Base-by-base conservation (phyloP, 2,113 vertebrate species). In the Excalfactoria chinensis region DNA sequence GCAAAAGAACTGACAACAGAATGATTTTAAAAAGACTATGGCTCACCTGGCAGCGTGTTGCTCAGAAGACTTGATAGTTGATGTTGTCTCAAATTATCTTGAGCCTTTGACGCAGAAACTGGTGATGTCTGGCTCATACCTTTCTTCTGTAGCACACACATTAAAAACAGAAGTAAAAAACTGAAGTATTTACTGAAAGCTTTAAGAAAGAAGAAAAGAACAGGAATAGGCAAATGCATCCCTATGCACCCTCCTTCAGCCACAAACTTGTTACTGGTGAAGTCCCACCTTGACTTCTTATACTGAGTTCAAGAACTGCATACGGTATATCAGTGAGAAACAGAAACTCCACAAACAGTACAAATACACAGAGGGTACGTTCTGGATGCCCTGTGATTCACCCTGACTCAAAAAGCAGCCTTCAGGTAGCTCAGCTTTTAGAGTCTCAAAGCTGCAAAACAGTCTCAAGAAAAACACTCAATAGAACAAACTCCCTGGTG, bases 41-140 rank as follows among this genome's bases (percentile, higher is more conserved):
- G 63, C 96, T 96, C 89, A 97, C 97, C 97, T 97, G 96, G 96
- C 94, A 98, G 96, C 41, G 91, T 70, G 73, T 97, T 98, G 97
- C 98, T 98, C 72, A 98, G 97, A 69, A 98, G 97, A 97, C 91
- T 98, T 86, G 98, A 95, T 82, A 98, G 95, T 84, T 98, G 98
- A 13, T 96, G 92, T 69, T 97, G 98, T 75, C 98, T 97, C 95
- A 98, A 89, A 90, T 91, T 97, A 93, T 98, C 98, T 95, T 96
- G 98, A 37, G 87, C 96, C 97, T 97, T 98, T 89, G 89, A 97
- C 69, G 97, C 84, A 92, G 97, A 96, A 96, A 97, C 90, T 58
- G 98, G 97, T 70, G 97, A 97, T 14, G 94, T 96, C 95, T 98
- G 97, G 89, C 92, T 98, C 91, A 97, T 93, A 90, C 92, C 60